phyloP scores from a whole-genome alignment of 2,113 vertebrate species.

The Meriones unguiculatus region DNA sequence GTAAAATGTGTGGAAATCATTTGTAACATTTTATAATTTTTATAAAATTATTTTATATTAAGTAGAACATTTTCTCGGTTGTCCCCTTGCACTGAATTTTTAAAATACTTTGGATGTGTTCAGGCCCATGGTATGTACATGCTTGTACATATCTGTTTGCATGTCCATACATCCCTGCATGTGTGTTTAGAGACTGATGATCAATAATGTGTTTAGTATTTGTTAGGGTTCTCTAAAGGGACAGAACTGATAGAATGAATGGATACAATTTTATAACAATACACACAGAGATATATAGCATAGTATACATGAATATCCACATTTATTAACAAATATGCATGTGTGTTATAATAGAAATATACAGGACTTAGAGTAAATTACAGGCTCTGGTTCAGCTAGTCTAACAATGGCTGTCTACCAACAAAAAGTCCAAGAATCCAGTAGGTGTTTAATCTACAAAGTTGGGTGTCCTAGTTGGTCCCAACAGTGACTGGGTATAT shows the following conservation, averaged over 20 bases:
- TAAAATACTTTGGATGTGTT: neutral
- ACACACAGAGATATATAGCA: no score
- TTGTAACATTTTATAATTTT: neutral
- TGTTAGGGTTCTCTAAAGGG: neutral
- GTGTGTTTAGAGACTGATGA: neutral
- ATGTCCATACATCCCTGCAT: neutral
- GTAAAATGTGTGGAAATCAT: neutral
- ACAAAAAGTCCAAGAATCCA: neutral
- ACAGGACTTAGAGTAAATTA: neutral
- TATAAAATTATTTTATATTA: neutral
- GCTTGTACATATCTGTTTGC: neutral
- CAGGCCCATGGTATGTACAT: neutral
- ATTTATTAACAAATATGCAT: neutral
- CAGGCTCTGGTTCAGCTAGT: neutral
- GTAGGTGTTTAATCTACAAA: neutral
- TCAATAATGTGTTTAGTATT: neutral
- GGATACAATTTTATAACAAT: neutral
- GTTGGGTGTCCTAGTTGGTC: neutral
- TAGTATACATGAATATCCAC: neutral
- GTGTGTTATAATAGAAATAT: neutral
- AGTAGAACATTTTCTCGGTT: neutral
- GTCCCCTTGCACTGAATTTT: neutral
- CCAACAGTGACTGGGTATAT: neutral
- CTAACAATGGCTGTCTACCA: neutral
- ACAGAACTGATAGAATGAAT: neutral